Evolutionary conservation across 2,113 vertebrate genomes (phyloP).

Genomic region (Cephalopterus ornatus): DNA sequence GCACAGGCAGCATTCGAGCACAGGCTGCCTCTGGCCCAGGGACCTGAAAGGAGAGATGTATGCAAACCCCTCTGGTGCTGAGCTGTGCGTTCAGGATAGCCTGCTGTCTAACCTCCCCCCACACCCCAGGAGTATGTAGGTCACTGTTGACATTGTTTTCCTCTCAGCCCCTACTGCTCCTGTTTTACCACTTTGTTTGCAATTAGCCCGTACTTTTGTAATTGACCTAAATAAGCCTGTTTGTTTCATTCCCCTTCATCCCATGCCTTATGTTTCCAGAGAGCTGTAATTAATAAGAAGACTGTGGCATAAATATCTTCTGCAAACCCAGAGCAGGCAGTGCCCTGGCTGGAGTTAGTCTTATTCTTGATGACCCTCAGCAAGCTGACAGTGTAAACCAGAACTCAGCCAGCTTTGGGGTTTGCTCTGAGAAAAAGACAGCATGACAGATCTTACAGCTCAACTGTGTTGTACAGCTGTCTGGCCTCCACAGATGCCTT

Average conservation of each 20-base stretch:
- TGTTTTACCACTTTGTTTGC: background rate
- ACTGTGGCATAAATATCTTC: background rate
- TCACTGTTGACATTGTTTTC: slow-evolving; percentile 17
- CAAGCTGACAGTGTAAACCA: background rate
- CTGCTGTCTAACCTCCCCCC: background rate
- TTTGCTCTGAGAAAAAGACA: background rate
- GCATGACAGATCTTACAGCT: background rate
- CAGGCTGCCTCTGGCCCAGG: background rate
- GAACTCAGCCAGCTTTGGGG: background rate
- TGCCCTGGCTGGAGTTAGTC: background rate
- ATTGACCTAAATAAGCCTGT: slow-evolving; percentile 58
- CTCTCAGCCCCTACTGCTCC: background rate
- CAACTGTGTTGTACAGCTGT: background rate
- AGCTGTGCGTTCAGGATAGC: background rate
- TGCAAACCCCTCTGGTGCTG: background rate
- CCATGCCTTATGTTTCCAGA: background rate
- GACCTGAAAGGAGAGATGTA: background rate
- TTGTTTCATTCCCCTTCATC: slow-evolving; percentile 33
- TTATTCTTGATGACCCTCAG: background rate
- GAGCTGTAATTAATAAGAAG: slow-evolving; percentile 24
- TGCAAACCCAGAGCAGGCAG: background rate
- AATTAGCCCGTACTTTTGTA: slow-evolving; percentile 23
- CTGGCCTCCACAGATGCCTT: background rate
- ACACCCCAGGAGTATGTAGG: background rate
- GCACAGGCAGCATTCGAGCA: fast-evolving